Evolutionary conservation across 2,113 vertebrate species (phyloP).

Genomic region (Hippocampus zosterae): DNA sequence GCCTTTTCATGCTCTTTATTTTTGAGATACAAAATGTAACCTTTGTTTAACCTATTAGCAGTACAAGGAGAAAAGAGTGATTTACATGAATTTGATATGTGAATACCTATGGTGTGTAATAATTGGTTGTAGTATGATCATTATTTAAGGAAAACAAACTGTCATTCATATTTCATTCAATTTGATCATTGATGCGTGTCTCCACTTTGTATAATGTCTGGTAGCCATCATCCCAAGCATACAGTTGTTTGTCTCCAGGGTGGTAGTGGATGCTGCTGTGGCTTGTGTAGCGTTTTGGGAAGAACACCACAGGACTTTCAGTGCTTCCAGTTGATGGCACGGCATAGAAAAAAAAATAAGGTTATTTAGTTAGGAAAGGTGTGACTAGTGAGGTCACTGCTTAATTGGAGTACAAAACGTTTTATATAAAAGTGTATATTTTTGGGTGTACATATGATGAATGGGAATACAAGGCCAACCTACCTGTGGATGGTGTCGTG

Average conservation of each 20-base stretch:
- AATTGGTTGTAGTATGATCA: background rate
- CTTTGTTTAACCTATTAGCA: conserved; percentile 24
- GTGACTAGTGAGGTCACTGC: background rate
- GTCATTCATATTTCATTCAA: conserved; percentile 26
- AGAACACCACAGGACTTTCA: conserved; percentile 73
- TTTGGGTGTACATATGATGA: background rate
- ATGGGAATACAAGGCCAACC: conserved; percentile 28
- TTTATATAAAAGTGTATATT: background rate
- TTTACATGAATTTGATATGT: background rate
- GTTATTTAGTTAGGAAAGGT: background rate
- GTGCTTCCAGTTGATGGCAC: conserved; percentile 18
- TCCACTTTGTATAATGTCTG: conserved; percentile 89
- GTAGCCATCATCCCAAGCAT: conserved; percentile 91
- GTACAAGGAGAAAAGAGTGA: conserved; percentile 12
- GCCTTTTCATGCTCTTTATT: conserved; percentile 38
- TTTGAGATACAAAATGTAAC: conserved; percentile 15
- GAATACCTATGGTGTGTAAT: background rate
- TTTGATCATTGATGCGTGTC: conserved; percentile 38
- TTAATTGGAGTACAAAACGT: background rate
- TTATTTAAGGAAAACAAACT: background rate
- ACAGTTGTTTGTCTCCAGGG: conserved; percentile 83
- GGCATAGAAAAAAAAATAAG: background rate
- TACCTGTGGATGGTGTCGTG: conserved; percentile 70
- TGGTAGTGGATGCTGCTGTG: conserved; percentile 87
- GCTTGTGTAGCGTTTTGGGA: conserved; percentile 81